Evolutionary conservation across 2,888 invertebrate species (phyloP).

Genomic region (Odiellus spinosus): DNA sequence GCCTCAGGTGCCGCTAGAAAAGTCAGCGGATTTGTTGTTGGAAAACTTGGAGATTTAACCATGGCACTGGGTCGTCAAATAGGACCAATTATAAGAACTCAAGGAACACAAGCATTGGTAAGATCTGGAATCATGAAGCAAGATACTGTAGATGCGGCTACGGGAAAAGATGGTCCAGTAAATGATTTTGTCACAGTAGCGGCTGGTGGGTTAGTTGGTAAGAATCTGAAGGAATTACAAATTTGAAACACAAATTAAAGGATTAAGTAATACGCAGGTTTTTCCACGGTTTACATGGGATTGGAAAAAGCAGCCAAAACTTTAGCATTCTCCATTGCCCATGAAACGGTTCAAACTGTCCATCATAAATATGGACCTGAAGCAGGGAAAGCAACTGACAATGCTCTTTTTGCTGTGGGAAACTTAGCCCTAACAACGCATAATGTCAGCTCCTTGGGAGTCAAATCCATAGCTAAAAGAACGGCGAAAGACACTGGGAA

Average conservation of each 20-base stretch:
- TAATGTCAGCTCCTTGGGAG: conserved; percentile 47
- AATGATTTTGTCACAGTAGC: conserved; percentile 43
- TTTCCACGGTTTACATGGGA: conserved; percentile 50
- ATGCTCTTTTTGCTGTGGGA: conserved; percentile 50
- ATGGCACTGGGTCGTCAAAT: conserved; percentile 46
- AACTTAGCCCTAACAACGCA: conserved; percentile 48
- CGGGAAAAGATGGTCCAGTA: conserved; percentile 36
- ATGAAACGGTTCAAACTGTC: conserved; percentile 57
- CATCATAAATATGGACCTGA: conserved; percentile 56
- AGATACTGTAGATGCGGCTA: conserved; percentile 31
- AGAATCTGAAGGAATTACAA: conserved; percentile 2
- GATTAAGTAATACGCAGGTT: conserved; percentile 37
- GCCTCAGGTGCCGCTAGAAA: conserved; percentile 49
- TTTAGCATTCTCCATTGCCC: conserved; percentile 41
- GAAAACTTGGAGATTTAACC: conserved; percentile 47
- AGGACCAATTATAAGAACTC: conserved; percentile 49
- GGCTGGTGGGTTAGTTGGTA: conserved; percentile 46
- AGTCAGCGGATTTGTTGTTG: conserved; percentile 46
- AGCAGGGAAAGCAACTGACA: conserved; percentile 45
- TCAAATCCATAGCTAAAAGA: conserved; percentile 46
- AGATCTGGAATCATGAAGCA: conserved; percentile 36
- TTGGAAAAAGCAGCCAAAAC: conserved; percentile 52
- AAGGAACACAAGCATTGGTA: conserved; percentile 43
- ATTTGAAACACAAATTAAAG: too few relatives aligned
- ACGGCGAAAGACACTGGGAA: conserved; percentile 46